Conservation (phyloP, 2,113 vertebrate genomes). For the Hydropotes inermis region DNA sequence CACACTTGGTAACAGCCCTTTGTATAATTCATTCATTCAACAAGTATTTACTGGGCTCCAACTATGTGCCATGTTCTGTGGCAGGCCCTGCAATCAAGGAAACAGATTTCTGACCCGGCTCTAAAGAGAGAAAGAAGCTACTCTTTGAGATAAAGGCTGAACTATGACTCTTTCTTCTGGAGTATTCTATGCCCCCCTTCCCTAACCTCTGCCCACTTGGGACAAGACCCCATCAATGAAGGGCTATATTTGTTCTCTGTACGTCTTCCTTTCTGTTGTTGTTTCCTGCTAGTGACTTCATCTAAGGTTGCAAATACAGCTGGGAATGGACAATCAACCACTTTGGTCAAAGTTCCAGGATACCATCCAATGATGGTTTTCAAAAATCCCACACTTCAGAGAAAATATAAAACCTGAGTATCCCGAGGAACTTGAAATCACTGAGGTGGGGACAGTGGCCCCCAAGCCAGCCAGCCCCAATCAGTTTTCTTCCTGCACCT, state of each 20-base stretch:
- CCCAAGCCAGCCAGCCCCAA: neutral
- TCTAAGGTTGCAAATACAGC: neutral
- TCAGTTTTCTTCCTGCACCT: neutral
- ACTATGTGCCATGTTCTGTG: neutral
- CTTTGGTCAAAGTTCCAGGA: neutral
- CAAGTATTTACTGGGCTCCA: neutral
- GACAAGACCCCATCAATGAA: neutral
- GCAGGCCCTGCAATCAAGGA: neutral
- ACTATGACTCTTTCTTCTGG: neutral
- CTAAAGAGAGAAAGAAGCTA: neutral
- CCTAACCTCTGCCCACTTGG: neutral
- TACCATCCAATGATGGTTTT: neutral
- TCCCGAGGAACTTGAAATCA: neutral
- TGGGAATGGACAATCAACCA: neutral
- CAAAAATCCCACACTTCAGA: neutral
- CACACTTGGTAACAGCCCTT: neutral
- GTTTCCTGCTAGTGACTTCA: neutral
- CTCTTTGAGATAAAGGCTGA: neutral
- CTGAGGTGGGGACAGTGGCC: neutral
- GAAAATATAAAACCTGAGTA: neutral
- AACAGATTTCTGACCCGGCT: neutral
- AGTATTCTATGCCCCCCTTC: neutral
- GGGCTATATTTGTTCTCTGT: neutral
- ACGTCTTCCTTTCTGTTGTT: neutral
- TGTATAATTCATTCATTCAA: neutral